Evolutionary conservation across 1,140 invertebrate species (phyloP), one percentile per base, ranked within the genome.

Genomic region (Branchinecta lynchi): DNA sequence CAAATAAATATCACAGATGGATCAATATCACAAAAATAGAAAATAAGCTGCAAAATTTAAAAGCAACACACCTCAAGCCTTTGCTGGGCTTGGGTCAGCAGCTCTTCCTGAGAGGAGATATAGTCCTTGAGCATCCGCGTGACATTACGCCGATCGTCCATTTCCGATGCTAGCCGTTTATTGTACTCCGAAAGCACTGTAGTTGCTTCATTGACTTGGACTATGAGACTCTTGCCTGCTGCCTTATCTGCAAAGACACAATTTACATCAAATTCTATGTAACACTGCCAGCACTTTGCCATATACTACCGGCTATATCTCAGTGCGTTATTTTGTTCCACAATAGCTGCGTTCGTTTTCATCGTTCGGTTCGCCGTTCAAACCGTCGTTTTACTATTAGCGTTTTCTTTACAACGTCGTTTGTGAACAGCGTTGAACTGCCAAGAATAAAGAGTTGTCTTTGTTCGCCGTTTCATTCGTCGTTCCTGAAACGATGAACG

Each of bases 181-280:
- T 96, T 97, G 76, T 98, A 97, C 65, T 93, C 89, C 12, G 88
- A 86, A 32, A 97, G 79, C 44, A 98, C 77, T 67, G 86, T 80
- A 65, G 91, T 86, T 0, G 94, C 93, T 72, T 92, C 90, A 74
- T 92, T 89, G 0, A 96, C 92, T 77, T 89, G 83, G 43, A 83
- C 78, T 72, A 84, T 85, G 43, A 93, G 78, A 74, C 74, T 87
- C 82, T 1, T 32, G 32, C 87, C 89, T 43, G 84, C 83, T 74
- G 85, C 83, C 76, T 86, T 85, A 78, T 90, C 90, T 84, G 81
- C 43, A 80, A 82, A 73, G 20, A 20, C 67, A 70, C 45, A 20
- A 70, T 20, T n/a, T 0, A 15, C n/a, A 72, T 69, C 21, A 70
- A 60, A 71, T 17, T 60, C 15, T 8, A 43, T 66, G 32, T 65